phyloP scores from a whole-genome alignment of 2,797 vertebrate species.

The Nannoperca australis region DNA sequence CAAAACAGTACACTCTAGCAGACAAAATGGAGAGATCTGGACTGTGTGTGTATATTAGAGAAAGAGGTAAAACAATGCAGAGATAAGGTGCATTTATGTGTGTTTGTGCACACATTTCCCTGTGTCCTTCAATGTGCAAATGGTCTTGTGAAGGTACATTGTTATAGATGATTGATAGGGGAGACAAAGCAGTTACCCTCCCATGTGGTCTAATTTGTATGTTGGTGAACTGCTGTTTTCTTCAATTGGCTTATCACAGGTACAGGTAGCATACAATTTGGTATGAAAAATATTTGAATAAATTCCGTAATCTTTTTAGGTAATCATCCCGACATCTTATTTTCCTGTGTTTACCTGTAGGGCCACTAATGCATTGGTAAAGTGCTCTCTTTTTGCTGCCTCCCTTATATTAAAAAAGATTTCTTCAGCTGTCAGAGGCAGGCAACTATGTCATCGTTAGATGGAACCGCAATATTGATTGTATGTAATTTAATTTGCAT shows the following conservation, averaged over 20 bases:
- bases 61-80: background rate
- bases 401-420: conserved; percentile 50
- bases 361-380: conserved; percentile 56
- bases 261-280: conserved; percentile 50
- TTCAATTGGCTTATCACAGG: conserved; percentile 44
- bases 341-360: conserved; percentile 44
- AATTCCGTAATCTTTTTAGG: conserved; percentile 48
- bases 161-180: conserved; percentile 52
- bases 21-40: conserved; percentile 20
- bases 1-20: conserved; percentile 15
- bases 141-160: conserved; percentile 40
- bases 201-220: conserved; percentile 69
- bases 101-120: conserved; percentile 24
- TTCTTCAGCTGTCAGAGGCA: conserved; percentile 41
- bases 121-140: conserved; percentile 58
- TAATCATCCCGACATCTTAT: conserved; percentile 63
- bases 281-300: conserved; percentile 48
- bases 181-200: conserved; percentile 59
- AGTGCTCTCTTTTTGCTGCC: conserved; percentile 40
- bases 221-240: conserved; percentile 60
- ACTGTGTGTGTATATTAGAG: background rate
- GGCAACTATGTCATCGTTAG: conserved; percentile 49
- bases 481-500: conserved; percentile 77
- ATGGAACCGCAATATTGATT: conserved; percentile 75
- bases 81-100: conserved; percentile 33